Conservation (phyloP, 2,113 vertebrate species). For the Cynopterus brachyotis region DNA sequence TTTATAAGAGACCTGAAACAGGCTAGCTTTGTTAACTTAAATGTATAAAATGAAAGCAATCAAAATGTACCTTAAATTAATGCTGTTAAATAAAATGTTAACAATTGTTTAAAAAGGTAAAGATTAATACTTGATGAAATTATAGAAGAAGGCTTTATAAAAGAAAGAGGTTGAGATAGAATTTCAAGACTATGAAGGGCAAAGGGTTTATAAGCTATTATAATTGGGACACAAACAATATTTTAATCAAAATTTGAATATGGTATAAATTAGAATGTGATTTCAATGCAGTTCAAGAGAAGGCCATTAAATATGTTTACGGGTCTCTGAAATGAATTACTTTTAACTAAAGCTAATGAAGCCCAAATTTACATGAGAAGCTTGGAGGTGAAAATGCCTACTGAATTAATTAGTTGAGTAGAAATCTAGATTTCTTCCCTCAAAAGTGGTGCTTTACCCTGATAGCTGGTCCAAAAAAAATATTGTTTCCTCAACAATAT, state of each 20-base stretch:
- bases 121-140: conserved; percentile 18
- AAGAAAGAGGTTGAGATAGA: conserved; percentile 11
- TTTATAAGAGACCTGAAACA: neutral
- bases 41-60: conserved; percentile 26
- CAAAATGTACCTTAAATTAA: conserved; percentile 18
- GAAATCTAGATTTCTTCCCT: neutral
- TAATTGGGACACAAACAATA: conserved; percentile 4
- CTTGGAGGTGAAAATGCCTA: neutral
- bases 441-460: neutral
- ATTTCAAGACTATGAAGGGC: conserved; percentile 1
- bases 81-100: conserved; percentile 37
- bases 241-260: conserved; percentile 44
- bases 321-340: conserved; percentile 44
- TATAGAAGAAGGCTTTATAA: conserved; percentile 10
- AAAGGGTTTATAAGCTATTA: conserved; percentile 37
- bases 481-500: neutral
- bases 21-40: neutral
- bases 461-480: neutral
- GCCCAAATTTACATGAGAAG: neutral
- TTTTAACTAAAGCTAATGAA: conserved; percentile 52
- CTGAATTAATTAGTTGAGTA: neutral
- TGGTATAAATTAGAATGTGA: conserved; percentile 34
- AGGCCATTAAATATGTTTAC: conserved; percentile 43
- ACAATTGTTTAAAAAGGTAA: neutral
- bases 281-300: conserved; percentile 34